A percentile compares a stretch with the other conserved stretches of the same genome.
These are phyloP conservation scores for Cantharis rustica DNA, from an alignment of 2,888 invertebrate genomes.

Conservation along the genomic window DNA sequence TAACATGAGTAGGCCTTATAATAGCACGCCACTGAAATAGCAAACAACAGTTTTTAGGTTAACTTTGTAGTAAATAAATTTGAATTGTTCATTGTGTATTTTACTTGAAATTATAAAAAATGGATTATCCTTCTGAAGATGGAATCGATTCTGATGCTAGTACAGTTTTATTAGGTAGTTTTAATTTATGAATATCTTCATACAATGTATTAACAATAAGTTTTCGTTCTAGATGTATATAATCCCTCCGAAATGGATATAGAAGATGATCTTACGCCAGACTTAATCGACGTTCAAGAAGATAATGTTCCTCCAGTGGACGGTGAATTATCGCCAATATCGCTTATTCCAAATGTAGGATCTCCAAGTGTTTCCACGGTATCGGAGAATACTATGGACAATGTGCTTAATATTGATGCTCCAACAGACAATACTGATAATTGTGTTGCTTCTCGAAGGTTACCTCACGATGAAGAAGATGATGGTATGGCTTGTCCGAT, in stretches of 20 bases:
- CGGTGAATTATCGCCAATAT: not conserved
- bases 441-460: not conserved
- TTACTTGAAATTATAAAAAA: not conserved
- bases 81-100: not conserved
- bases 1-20: too few species aligned
- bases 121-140: not conserved
- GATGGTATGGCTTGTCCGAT: slow-evolving; percentile 82
- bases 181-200: not conserved
- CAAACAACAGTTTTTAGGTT: not conserved
- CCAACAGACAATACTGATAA: not conserved
- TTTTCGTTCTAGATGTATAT: not conserved
- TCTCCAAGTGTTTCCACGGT: not conserved
- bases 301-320: not conserved
- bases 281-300: not conserved
- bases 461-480: slow-evolving; percentile 57
- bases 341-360: not conserved
- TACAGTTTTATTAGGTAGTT: not conserved
- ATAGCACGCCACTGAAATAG: not conserved
- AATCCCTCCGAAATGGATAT: not conserved
- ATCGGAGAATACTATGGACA: not conserved
- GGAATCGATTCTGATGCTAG: not conserved
- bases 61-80: not conserved
- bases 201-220: not conserved
- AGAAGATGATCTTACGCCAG: not conserved
- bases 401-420: not conserved